Conservation (phyloP, 2,113 vertebrate genomes). For the Ornithorhynchus anatinus region DNA sequence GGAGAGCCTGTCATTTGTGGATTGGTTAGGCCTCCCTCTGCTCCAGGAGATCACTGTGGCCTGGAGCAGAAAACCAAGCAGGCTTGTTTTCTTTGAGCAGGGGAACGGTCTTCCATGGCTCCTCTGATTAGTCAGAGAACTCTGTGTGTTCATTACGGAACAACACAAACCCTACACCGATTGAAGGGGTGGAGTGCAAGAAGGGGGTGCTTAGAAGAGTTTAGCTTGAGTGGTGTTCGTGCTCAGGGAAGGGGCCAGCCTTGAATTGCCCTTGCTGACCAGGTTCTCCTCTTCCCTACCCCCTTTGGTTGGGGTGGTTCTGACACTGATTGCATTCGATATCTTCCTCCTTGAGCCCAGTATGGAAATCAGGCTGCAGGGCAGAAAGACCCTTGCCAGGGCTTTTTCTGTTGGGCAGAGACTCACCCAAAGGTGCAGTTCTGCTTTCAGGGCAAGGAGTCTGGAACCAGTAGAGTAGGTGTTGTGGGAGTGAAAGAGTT, state of each 20-base stretch:
- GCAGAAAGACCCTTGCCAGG: background rate
- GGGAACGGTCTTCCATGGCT: constrained; percentile 8
- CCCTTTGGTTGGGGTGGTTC: background rate
- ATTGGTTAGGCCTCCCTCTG: background rate
- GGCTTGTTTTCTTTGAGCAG: background rate
- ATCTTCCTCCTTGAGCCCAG: constrained; percentile 20
- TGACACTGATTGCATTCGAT: constrained; percentile 19
- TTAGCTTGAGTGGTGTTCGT: constrained; percentile 47
- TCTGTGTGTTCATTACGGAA: constrained; percentile 42
- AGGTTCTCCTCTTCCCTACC: constrained; percentile 7
- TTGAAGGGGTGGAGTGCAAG: constrained; percentile 25
- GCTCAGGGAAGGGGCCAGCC: background rate
- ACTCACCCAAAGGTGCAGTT: background rate
- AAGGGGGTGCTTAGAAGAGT: constrained; percentile 45
- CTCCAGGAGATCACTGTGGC: background rate
- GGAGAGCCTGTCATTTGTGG: background rate
- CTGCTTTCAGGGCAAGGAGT: background rate
- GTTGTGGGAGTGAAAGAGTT: background rate
- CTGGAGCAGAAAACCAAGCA: background rate
- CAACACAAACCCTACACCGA: constrained; percentile 37
- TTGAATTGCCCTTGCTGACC: background rate
- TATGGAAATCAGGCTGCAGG: constrained; percentile 24
- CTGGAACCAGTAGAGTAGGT: constrained; percentile 4
- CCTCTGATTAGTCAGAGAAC: constrained; percentile 23
- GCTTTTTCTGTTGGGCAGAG: no score